Base-by-base conservation (phyloP, 2,113 vertebrate species). In the Corythoichthys intestinalis region DNA sequence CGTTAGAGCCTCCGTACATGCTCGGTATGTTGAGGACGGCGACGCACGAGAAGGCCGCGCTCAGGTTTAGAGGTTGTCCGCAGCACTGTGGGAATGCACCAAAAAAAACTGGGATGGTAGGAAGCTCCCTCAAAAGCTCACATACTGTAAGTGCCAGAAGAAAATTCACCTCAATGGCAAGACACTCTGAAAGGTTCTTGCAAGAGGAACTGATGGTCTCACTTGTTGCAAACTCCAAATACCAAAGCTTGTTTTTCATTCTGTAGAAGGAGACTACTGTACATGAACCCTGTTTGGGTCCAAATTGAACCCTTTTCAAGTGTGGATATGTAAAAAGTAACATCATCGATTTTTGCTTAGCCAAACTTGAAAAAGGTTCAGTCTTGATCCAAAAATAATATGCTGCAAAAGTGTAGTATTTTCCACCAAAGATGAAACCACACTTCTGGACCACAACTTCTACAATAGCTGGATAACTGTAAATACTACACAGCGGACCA, bases 211-310 rank as follows among this genome's bases (percentile, higher is more conserved):
- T 95, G 75, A 96, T 91, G 38, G 94, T 94, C 89, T 98, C 95
- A 0, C 95, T 94, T 4, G 96, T 96, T 69, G 95, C 95, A 53
- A 96, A 95, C 74, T 98, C 96, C 38, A 98, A 94, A 84, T 98
- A 98, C 94, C 93, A 94, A 0, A 97, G 89, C 75, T 98, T 97
- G 91, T 98, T 98, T 91, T 97, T 98, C 93, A 93, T 94, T 83
- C 95, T 95, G 70, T 39, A 60, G 41, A 44, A 82, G 2, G 70
- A 70, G 17, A 67, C 3, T 59, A 47, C 0, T n/a, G 28, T 10
- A n/a, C 37, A 28, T 28, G 20, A 28, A 28, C 20, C 20, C 20
- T 28, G 20, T 28, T 28, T 28, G 20, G 20, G 20, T 28, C 20
- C 20, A 28, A 28, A 28, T 28, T 28, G 20, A 28, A 28, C 20